Evolutionary conservation across 2,113 vertebrate species (phyloP), one percentile per base, ranked within the genome.

Genomic region (Eulemur macaco): DNA sequence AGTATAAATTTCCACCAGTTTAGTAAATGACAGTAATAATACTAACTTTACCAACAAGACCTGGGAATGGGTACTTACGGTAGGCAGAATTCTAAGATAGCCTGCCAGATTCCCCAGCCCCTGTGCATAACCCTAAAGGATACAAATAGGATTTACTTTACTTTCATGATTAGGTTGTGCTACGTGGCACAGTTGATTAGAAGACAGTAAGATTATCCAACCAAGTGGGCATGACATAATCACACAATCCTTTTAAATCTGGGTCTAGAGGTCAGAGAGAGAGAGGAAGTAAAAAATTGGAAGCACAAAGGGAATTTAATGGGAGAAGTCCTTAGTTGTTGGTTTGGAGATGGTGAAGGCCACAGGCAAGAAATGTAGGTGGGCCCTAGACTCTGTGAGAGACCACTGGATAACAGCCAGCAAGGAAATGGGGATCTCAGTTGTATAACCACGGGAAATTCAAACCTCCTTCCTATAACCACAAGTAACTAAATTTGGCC

Each of bases 231-330:
- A 18, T 47, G 8, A 29, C 23, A 2, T 3, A 74, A 42, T 56
- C 29, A 56, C 17, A 64, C 6, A 31, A 80, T 47, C 13, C 3
- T 4, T 87, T 86, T 69, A 77, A 27, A 1, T 69, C 27, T 31
- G 4, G 9, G 4, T 82, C 60, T 23, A 56, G 31, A 71, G 34
- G n/a, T 66, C 39, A 50, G 34, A 23, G 8, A 37, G 37, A 47
- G 4, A 25, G 10, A 89, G 29, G 4, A 81, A 77, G 23, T 47
- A 9, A 71, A 12, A 73, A 52, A 14, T 42, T 76, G n/a, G 47
- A 74, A 60, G 15, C 2, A 21, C n/a, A 45, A n/a, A 17, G 17
- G 11, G 45, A 0, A 37, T 37, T 31, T 14, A 0, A 27, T 45
- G 31, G 29, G 31, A 13, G 8, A n/a, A 20, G 37, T 52, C 42